Percentiles rank a stretch among this genome's conserved stretches.
phyloP scores from a whole-genome alignment of 2,797 vertebrate genomes.

The Dermochelys coriacea region DNA sequence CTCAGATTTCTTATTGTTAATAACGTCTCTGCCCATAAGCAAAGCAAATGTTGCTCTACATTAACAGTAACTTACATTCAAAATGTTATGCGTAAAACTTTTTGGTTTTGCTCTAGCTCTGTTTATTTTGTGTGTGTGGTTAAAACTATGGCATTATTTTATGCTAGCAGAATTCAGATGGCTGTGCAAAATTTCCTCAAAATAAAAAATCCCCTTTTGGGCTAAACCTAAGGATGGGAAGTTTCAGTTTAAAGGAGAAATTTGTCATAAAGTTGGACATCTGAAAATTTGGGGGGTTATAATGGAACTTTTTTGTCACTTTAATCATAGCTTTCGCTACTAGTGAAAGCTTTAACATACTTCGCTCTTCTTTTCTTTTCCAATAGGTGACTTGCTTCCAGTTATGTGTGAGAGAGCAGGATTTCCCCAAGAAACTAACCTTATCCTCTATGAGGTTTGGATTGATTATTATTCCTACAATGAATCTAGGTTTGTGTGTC shows the following conservation, averaged over 20 bases:
- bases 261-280: background rate
- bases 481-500: background rate
- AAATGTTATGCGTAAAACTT: background rate
- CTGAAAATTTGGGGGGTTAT: background rate
- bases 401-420: constrained; percentile 99
- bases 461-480: background rate
- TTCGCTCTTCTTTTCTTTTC: constrained; percentile 27
- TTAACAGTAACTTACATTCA: background rate
- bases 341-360: background rate
- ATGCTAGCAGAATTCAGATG: background rate
- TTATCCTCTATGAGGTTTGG: constrained; percentile 99
- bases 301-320: background rate
- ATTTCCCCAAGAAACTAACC: constrained; percentile 99
- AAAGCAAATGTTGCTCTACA: background rate
- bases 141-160: background rate
- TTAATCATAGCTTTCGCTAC: background rate
- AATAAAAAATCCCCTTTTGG: background rate
- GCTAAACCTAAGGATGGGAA: background rate
- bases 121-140: background rate
- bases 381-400: constrained; percentile 95
- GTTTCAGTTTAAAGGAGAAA: background rate
- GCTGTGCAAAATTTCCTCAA: fast-evolving
- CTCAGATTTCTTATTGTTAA: background rate
- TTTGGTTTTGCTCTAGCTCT: background rate
- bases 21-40: background rate